These are phyloP conservation scores for Spatula clypeata DNA, from an alignment of 2,797 vertebrate genomes.

Conservation along the genomic window DNA sequence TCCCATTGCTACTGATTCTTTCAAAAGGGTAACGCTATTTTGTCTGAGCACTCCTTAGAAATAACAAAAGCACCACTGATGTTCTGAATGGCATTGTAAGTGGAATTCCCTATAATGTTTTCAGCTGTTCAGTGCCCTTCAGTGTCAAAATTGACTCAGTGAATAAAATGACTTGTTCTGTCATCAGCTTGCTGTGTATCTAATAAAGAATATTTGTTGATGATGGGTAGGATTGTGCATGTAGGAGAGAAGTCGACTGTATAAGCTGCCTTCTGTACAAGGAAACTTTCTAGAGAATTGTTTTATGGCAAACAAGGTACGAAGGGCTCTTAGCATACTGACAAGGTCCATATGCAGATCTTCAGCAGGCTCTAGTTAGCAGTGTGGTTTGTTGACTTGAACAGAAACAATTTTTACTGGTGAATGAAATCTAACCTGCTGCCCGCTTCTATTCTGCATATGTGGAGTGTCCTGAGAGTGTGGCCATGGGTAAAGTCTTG, in stretches of 20 bases:
- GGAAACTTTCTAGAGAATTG: neutral
- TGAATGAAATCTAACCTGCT: neutral
- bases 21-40: neutral
- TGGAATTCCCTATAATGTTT: constrained; percentile 26
- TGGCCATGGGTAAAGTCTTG: neutral
- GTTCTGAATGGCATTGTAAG: constrained; percentile 12
- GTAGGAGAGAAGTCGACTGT: neutral
- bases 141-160: constrained; percentile 7
- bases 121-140: constrained; percentile 21
- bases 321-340: neutral
- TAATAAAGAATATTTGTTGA: constrained; percentile 19
- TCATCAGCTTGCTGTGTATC: constrained; percentile 9
- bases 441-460: neutral
- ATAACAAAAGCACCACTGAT: neutral
- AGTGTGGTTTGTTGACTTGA: neutral
- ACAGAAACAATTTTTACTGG: neutral
- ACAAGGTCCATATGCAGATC: neutral
- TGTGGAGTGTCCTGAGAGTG: neutral
- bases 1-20: neutral
- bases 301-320: neutral
- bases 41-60: neutral
- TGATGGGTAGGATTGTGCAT: neutral
- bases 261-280: neutral
- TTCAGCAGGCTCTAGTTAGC: neutral
- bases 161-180: constrained; percentile 49